Conservation (phyloP, 1,140 invertebrate species). For the Theocolax elegans region DNA sequence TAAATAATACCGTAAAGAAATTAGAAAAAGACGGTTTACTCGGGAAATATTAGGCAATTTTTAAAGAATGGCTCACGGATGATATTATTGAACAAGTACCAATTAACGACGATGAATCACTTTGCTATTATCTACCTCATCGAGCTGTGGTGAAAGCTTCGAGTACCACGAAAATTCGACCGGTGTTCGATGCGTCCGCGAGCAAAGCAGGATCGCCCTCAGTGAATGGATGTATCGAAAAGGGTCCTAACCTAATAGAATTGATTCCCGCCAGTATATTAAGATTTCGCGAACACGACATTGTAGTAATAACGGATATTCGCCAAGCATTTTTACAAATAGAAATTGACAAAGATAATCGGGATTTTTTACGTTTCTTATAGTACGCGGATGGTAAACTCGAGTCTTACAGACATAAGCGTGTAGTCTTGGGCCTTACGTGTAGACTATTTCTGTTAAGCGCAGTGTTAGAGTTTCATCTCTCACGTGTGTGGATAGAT, state of each 20-base stretch:
- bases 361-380: constrained; percentile 54
- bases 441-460: constrained; percentile 53
- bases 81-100: background rate
- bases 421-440: constrained; percentile 44
- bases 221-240: constrained; percentile 42
- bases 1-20: background rate
- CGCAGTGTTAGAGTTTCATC: constrained; percentile 46
- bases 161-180: background rate
- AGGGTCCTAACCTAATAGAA: constrained; percentile 57
- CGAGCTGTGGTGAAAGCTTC: constrained; percentile 6
- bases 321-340: constrained; percentile 63
- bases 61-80: background rate
- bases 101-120: background rate
- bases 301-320: constrained; percentile 60
- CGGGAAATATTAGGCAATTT: background rate
- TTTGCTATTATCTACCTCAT: background rate
- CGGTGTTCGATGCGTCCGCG: constrained; percentile 33
- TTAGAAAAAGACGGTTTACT: background rate
- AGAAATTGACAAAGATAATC: constrained; percentile 35
- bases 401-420: constrained; percentile 43
- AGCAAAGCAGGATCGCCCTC: constrained; percentile 9
- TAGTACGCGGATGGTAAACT: constrained; percentile 37
- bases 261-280: constrained; percentile 54
- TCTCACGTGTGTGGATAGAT: constrained; percentile 22
- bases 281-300: constrained; percentile 52